Evolutionary conservation across 2,113 vertebrate genomes (phyloP).

Genomic region (Gobiocypris rarus): DNA sequence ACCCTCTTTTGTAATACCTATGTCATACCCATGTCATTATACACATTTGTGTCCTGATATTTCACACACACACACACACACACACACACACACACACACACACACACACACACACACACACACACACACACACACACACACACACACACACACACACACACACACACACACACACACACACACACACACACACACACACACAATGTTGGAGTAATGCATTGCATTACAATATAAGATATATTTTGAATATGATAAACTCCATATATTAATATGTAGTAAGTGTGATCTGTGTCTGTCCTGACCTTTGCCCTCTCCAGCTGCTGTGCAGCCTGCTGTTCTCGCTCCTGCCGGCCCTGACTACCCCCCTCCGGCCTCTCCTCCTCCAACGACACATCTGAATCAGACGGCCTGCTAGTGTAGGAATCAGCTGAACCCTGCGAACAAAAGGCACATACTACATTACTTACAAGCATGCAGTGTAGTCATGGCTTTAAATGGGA

Average conservation of each 20-base stretch:
- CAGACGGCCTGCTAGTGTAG: slow-evolving; percentile 97
- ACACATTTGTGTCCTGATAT: too few relatives aligned
- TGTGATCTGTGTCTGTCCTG: slow-evolving; percentile 12
- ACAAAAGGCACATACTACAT: slow-evolving; percentile 41
- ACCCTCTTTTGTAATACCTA: too few relatives aligned
- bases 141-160: too few relatives aligned
- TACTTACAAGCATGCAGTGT: not conserved
- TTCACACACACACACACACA: too few relatives aligned
- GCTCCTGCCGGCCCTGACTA: slow-evolving; percentile 88
- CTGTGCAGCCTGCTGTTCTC: slow-evolving; percentile 91
- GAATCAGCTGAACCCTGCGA: slow-evolving; percentile 97
- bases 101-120: too few relatives aligned
- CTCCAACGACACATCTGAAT: slow-evolving; percentile 99
- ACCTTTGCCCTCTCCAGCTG: slow-evolving; percentile 98
- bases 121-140: too few relatives aligned
- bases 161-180: too few relatives aligned
- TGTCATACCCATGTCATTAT: too few relatives aligned
- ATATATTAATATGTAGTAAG: not conserved
- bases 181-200: too few relatives aligned
- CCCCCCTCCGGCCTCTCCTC: slow-evolving; percentile 91
- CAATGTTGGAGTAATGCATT: too few relatives aligned
- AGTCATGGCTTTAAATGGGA: not conserved
- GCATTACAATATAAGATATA: not conserved
- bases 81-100: too few relatives aligned
- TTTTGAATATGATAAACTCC: not conserved